These are phyloP conservation scores for Eupsilia transversa DNA, from an alignment of 2,888 invertebrate genomes.

Conservation along the genomic window DNA sequence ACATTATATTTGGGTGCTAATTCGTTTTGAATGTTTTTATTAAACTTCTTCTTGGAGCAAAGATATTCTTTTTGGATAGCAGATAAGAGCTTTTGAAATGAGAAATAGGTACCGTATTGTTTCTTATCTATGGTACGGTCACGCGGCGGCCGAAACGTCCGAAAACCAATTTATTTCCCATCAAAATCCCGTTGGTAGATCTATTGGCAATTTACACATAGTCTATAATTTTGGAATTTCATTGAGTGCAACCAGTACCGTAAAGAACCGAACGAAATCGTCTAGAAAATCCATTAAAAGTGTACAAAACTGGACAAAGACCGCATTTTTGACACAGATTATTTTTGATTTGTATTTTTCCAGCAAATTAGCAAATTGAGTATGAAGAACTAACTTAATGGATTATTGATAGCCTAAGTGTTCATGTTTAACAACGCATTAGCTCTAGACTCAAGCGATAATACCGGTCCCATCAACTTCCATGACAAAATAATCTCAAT, in stretches of 20 bases:
- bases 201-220: constrained; percentile 66
- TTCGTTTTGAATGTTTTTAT: background rate
- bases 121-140: constrained; percentile 12
- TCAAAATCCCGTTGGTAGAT: constrained; percentile 69
- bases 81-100: background rate
- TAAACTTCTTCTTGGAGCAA: background rate
- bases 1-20: no score
- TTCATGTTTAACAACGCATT: constrained; percentile 62
- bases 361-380: constrained; percentile 48
- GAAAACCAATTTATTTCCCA: constrained; percentile 66
- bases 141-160: constrained; percentile 36
- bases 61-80: background rate
- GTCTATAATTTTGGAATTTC: constrained; percentile 71
- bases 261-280: constrained; percentile 71
- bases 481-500: constrained; percentile 82
- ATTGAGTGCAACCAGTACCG: constrained; percentile 72
- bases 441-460: constrained; percentile 50
- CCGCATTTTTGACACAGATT: constrained; percentile 34
- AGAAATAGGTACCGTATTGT: background rate
- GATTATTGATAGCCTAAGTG: constrained; percentile 53
- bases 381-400: constrained; percentile 53
- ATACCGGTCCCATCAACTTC: constrained; percentile 85
- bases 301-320: constrained; percentile 32
- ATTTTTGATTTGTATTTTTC: constrained; percentile 46
- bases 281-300: constrained; percentile 50